These are phyloP conservation scores for Daktulosphaira vitifoliae DNA, from an alignment of 1,140 invertebrate species.

Conservation along the genomic window DNA sequence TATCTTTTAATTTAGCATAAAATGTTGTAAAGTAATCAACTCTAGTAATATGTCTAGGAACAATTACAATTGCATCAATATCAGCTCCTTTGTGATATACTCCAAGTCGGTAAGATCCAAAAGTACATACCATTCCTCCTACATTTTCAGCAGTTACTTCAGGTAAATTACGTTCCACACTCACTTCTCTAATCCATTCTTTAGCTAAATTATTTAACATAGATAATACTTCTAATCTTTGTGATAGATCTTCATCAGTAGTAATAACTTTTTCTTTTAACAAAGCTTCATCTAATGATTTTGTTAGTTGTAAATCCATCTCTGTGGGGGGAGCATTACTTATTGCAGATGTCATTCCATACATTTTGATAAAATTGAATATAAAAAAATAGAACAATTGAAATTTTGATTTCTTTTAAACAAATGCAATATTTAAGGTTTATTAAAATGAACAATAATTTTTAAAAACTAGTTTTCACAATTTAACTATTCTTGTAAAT, in stretches of 20 bases:
- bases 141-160: conserved; percentile 72
- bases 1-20: conserved; percentile 78
- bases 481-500: no score
- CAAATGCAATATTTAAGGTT: no score
- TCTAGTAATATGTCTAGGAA: conserved; percentile 88
- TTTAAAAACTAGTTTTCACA: no score
- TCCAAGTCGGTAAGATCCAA: conserved; percentile 86
- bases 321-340: conserved; percentile 78
- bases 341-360: conserved; percentile 91
- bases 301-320: conserved; percentile 70
- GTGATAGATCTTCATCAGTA: conserved; percentile 79
- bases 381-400: no score
- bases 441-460: no score
- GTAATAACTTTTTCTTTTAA: conserved; percentile 87
- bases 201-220: conserved; percentile 84
- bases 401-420: no score
- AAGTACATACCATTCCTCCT: conserved; percentile 97
- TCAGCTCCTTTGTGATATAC: conserved; percentile 97
- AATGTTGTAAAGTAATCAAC: conserved; percentile 93
- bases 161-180: conserved; percentile 78
- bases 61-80: conserved; percentile 97
- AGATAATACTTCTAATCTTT: conserved; percentile 61
- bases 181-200: conserved; percentile 85
- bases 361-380: no score
- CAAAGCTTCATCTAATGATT: conserved; percentile 71